Percentiles rank a stretch among this genome's conserved stretches.
These are phyloP conservation scores for Imbricaverruca yamaguchii DNA, from an alignment of 2,888 invertebrate genomes.

Conservation along the genomic window DNA sequence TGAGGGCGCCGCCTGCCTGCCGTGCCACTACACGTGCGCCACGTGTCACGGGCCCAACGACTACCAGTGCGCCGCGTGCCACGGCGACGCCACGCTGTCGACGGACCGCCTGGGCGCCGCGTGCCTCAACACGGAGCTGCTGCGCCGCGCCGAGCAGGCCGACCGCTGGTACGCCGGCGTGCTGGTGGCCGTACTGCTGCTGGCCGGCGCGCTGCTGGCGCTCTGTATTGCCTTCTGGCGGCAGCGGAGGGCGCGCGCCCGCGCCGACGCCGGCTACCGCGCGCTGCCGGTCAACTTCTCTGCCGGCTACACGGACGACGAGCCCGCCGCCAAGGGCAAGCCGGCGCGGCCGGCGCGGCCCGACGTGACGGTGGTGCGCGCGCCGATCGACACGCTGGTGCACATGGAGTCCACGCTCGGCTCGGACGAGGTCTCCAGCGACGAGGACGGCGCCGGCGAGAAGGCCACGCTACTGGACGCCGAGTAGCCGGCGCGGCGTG, in stretches of 20 bases:
- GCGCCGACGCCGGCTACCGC: background rate
- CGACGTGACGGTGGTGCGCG: slow-evolving; percentile 3
- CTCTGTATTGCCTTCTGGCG: background rate
- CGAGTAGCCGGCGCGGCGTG: background rate
- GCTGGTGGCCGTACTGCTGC: background rate
- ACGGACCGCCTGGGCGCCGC: background rate
- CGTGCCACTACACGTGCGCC: slow-evolving; percentile 68
- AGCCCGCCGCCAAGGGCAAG: background rate
- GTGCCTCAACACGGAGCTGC: slow-evolving; percentile 12
- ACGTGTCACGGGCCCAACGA: slow-evolving; percentile 60
- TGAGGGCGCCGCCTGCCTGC: slow-evolving; percentile 46
- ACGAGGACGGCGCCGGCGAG: background rate
- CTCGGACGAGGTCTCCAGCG: background rate
- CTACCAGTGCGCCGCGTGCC: slow-evolving; percentile 44
- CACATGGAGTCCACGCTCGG: background rate
- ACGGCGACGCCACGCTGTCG: slow-evolving; percentile 10
- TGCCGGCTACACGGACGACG: background rate
- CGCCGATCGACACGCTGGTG: background rate
- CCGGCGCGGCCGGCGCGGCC: background rate
- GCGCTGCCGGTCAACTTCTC: background rate
- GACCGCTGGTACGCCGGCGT: slow-evolving; percentile 3
- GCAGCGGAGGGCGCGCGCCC: background rate
- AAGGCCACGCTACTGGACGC: background rate
- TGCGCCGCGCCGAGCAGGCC: background rate
- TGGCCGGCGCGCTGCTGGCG: background rate